Evolutionary conservation across 2,888 invertebrate genomes (phyloP), one percentile per base, ranked within the genome.

Genomic region (Malachius bipustulatus): DNA sequence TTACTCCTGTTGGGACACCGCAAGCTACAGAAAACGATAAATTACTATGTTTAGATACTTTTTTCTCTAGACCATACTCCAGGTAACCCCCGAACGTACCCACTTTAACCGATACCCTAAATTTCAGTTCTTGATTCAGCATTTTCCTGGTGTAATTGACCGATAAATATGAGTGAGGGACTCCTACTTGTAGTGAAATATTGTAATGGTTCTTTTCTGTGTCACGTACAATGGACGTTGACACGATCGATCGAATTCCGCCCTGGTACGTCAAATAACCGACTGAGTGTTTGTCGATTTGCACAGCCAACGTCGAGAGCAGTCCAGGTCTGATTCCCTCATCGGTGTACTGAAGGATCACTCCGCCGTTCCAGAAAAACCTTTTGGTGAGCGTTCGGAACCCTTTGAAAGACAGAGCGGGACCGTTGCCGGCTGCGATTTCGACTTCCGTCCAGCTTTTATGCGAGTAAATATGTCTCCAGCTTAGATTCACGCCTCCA

Each of bases 11-110:
- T 1, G 91, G 89, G 15, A 85, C 70, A 2, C 93, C 93, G 11
- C 94, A 65, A 41, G 77, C 73, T 26, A 96, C 82, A 0, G 85
- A 74, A 1, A 91, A 93, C 1, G 84, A 80, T 2, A 94, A 66
- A 27, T 80, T 78, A 55, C 85, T 93, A 53, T 90, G 85, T 59
- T 88, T 80, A 0, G 93, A 89, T 15, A 96, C 75, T 59, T 87
- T 89, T 52, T 91, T 93, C 55, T 94, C 91, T 1, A 83, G 82
- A 0, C 91, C 91, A 56, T 91, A 94, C 56, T 94, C 93, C 1
- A 89, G 65, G 36, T 83, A 67, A 2, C 79, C 80, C 4, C 93
- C 93, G 60, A 89, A 85, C 1, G 88, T 85, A 9, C 91, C 89
- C 29, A 76, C 67, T 60, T 87, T 88, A 56, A n/a, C 60, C 59